These are phyloP conservation scores for Hyalella azteca DNA, from an alignment of 2,888 invertebrate genomes.

Conservation along the genomic window DNA sequence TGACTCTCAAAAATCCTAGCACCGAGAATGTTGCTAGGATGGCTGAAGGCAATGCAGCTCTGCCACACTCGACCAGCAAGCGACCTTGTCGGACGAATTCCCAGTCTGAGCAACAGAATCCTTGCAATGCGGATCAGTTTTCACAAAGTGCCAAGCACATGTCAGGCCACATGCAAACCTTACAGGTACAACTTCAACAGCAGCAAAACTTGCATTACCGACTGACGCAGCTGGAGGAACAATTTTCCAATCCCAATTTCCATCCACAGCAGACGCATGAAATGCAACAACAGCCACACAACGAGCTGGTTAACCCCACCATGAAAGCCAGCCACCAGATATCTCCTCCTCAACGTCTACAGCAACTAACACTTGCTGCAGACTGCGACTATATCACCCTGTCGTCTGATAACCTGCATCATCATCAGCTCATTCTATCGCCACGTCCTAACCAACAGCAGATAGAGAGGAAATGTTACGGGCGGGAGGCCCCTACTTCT, in stretches of 20 bases:
- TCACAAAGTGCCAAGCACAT: no score
- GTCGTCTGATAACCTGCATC: background rate
- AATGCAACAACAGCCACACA: background rate
- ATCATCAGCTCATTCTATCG: background rate
- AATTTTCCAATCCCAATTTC: background rate
- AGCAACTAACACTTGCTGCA: background rate
- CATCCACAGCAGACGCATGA: background rate
- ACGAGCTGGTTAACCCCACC: no score
- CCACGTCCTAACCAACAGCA: background rate
- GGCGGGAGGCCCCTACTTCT: no score
- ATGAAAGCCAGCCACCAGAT: no score
- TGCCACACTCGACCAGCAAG: background rate
- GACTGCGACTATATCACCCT: background rate
- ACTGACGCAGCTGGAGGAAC: no score
- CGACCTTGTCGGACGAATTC: background rate
- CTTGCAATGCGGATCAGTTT: no score
- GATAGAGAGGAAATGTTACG: no score
- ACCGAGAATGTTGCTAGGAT: background rate
- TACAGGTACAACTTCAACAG: no score
- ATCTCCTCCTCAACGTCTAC: background rate
- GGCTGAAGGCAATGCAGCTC: constrained; percentile 15
- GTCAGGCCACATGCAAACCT: no score
- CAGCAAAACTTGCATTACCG: no score
- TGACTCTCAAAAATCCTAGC: background rate
- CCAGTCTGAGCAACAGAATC: background rate